Base-by-base conservation (phyloP, 2,797 vertebrate species). In the Gambusia yucatana region DNA sequence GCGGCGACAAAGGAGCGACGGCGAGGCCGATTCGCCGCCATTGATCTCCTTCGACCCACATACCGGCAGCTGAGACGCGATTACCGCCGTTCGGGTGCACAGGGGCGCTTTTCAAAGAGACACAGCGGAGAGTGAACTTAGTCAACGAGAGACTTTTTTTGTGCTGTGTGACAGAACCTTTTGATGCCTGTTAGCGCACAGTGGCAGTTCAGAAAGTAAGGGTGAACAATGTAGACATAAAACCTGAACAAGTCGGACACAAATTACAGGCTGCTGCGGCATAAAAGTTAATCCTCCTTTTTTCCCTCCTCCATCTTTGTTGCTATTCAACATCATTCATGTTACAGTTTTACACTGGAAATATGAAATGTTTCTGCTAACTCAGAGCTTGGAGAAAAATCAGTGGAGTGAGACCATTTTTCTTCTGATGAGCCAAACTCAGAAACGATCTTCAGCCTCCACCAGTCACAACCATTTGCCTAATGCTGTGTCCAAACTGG, bases 21-120 rank as follows among this genome's bases (percentile, higher is more conserved):
- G 82, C 55, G 91, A 88, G 86, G 89, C 92, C 89, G 92, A 91
- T 94, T 94, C 91, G 82, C 87, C 14, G 33, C 86, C 88, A 95
- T 94, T 94, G 92, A 93, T 93, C 90, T 93, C 72, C 57, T 93
- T 95, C 86, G 87, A 93, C 91, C 88, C 86, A 90, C 89, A 91
- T 84, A 92, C 76, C 82, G 77, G 88, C 83, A 79, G 86, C 90
- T 89, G 83, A 89, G 91, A 92, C 89, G 82, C 93, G 90, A 92
- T 93, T 93, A 88, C 89, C 86, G 91, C 92, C 92, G 89, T 94
- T 91, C 87, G 4, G 84, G 81, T 84, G 81, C 82, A 86, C 85
- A 82, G 84, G 91, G 86, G 94, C 77, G 92, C 87, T 87, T 87
- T 83, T 86, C 67, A 91, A 92, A 85, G 57, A 55, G 80, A 50